Conservation (phyloP, 2,113 vertebrate species). For the Cephalopholis sonnerati region DNA sequence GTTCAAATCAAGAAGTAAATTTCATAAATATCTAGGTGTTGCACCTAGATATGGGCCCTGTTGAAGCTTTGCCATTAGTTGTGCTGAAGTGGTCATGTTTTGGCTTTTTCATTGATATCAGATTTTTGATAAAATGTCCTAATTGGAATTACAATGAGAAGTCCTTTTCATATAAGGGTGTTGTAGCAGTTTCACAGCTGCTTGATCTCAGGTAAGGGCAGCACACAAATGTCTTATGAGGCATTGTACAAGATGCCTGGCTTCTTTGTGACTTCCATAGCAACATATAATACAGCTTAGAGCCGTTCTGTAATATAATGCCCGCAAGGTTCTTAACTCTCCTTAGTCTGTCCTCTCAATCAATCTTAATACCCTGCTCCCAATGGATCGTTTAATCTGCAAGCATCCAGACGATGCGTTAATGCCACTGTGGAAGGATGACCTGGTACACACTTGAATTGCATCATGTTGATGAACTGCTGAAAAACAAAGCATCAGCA, state of each 20-base stretch:
- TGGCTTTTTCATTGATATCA: background rate
- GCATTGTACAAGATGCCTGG: slow-evolving; percentile 12
- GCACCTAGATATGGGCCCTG: background rate
- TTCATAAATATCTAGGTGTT: background rate
- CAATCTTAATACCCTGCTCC: slow-evolving; percentile 68
- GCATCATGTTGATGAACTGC: slow-evolving; percentile 28
- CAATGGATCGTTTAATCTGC: slow-evolving; percentile 69
- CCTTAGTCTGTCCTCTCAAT: slow-evolving; percentile 66
- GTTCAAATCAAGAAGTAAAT: background rate
- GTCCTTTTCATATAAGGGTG: background rate
- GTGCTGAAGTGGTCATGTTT: background rate
- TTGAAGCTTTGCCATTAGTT: background rate
- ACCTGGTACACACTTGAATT: slow-evolving; percentile 45
- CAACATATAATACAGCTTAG: slow-evolving; percentile 62
- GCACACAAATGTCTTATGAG: slow-evolving; percentile 10
- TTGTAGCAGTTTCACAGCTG: background rate
- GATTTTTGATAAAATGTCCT: background rate
- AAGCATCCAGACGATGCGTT: slow-evolving; percentile 61
- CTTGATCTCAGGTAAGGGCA: slow-evolving; percentile 24
- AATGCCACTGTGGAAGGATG: slow-evolving; percentile 55
- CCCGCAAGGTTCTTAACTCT: slow-evolving; percentile 62
- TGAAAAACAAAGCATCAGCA: background rate
- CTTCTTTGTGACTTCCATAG: slow-evolving; percentile 53
- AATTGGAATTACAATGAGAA: background rate
- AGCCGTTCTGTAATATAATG: slow-evolving; percentile 63